Conservation (phyloP, 2,797 vertebrate genomes). For the Erpetoichthys calabaricus region DNA sequence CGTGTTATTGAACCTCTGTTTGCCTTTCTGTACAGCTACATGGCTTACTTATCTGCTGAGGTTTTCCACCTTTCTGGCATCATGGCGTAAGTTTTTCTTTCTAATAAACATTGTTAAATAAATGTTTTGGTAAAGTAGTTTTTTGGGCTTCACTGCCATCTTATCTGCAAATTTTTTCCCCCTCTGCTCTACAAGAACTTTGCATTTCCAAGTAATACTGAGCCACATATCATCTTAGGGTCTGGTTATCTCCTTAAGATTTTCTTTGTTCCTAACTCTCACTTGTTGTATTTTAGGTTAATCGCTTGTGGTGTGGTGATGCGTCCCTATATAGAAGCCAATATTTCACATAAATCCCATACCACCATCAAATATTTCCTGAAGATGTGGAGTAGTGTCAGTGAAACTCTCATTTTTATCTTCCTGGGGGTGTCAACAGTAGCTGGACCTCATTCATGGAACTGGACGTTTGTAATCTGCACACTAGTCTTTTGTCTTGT, state of each 20-base stretch:
- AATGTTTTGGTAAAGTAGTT: too few relatives aligned
- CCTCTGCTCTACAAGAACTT: too few relatives aligned
- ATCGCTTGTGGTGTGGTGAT: conserved; percentile 85
- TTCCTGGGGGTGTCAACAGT: conserved; percentile 92
- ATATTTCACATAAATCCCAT: conserved; percentile 97
- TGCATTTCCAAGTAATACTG: too few relatives aligned
- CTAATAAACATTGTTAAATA: too few relatives aligned
- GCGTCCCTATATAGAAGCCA: conserved; percentile 92
- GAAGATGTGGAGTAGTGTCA: conserved; percentile 98
- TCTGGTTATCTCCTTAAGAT: too few relatives aligned
- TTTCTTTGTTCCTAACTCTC: too few relatives aligned
- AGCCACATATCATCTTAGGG: too few relatives aligned
- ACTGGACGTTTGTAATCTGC: conserved; percentile 85
- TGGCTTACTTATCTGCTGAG: conserved; percentile 90
- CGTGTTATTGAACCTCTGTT: conserved; percentile 96
- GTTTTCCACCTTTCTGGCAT: conserved; percentile 95
- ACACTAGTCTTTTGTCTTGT: conserved; percentile 82
- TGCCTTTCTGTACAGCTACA: conserved; percentile 96
- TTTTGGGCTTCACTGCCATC: too few relatives aligned
- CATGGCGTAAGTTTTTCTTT: conserved; percentile 83
- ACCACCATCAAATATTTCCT: conserved; percentile 97
- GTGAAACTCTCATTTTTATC: conserved; percentile 95
- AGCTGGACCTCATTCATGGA: conserved; percentile 74
- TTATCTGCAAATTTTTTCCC: too few relatives aligned
- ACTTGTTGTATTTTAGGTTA: conserved; percentile 45